Evolutionary conservation across 2,797 vertebrate species (phyloP).

Genomic region (Bovichtus variegatus): DNA sequence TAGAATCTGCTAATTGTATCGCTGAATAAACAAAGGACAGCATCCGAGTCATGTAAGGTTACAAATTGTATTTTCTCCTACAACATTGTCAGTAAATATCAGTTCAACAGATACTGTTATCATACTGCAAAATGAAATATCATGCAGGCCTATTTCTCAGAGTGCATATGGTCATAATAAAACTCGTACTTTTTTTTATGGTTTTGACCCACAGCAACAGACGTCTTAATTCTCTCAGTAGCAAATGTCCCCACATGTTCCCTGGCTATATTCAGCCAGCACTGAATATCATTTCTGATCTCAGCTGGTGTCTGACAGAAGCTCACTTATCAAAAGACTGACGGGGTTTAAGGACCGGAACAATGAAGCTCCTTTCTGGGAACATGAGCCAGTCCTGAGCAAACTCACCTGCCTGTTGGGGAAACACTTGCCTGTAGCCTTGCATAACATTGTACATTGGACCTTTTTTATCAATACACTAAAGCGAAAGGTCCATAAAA

Average conservation of each 20-base stretch:
- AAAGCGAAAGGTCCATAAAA: slow-evolving; percentile 30
- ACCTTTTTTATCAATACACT: slow-evolving; percentile 33
- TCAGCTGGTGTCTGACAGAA: slow-evolving; percentile 16
- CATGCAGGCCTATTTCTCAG: slow-evolving; percentile 8
- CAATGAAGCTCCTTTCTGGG: slow-evolving; percentile 1
- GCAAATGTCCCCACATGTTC: slow-evolving; percentile 11
- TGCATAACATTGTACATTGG: slow-evolving; percentile 42
- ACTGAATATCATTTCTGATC: slow-evolving; percentile 26
- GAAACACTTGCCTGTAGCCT: slow-evolving; percentile 23
- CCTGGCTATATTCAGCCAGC: slow-evolving; percentile 23
- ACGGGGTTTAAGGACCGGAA: slow-evolving; percentile 18
- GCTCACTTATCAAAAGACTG: not conserved
- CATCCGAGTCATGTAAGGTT: not conserved
- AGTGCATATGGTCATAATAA: slow-evolving; percentile 20
- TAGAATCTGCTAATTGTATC: slow-evolving; percentile 27
- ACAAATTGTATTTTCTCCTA: slow-evolving; percentile 8
- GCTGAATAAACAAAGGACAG: slow-evolving; percentile 20
- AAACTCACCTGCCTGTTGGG: slow-evolving; percentile 10
- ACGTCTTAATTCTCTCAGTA: slow-evolving; percentile 3
- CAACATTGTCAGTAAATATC: slow-evolving; percentile 1
- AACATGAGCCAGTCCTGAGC: slow-evolving; percentile 32
- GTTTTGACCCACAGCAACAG: not conserved
- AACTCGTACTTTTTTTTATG: not conserved
- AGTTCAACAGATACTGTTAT: not conserved
- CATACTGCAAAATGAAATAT: slow-evolving; percentile 5